These are phyloP conservation scores for Epistrophe eligans DNA, from an alignment of 2,888 invertebrate species.

Conservation along the genomic window DNA sequence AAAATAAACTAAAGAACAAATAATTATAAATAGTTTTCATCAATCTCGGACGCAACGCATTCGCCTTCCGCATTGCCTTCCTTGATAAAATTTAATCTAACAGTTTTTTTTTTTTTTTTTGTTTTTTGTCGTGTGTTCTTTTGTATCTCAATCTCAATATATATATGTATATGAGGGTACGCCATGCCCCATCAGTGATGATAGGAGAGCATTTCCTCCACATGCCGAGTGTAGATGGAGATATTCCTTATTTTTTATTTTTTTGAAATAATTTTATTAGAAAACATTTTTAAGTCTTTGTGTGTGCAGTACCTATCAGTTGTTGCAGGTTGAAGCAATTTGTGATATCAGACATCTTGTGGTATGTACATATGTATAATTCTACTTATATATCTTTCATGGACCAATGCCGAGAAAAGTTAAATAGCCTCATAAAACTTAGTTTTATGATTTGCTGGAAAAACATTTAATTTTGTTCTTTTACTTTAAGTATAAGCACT, in stretches of 20 bases:
- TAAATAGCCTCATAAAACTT: constrained; percentile 58
- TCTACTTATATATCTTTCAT: background rate
- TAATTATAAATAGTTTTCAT: constrained; percentile 54
- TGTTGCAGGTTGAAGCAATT: constrained; percentile 55
- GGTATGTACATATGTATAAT: background rate
- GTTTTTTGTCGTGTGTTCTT: constrained; percentile 24
- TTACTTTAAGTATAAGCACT: constrained; percentile 7
- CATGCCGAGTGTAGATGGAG: constrained; percentile 55
- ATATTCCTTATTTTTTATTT: constrained; percentile 33
- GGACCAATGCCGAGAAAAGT: constrained; percentile 67
- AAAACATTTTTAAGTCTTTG: constrained; percentile 35
- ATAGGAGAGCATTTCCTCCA: constrained; percentile 42
- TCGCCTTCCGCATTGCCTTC: constrained; percentile 66
- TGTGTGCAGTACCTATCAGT: constrained; percentile 18
- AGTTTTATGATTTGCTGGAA: constrained; percentile 67
- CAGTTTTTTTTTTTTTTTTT: constrained; percentile 1
- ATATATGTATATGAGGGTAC: background rate
- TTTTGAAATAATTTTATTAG: constrained; percentile 47
- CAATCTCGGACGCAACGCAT: constrained; percentile 27
- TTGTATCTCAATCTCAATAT: constrained; percentile 2
- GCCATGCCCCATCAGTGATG: constrained; percentile 16
- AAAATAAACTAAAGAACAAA: constrained; percentile 37
- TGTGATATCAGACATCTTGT: constrained; percentile 49
- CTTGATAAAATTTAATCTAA: constrained; percentile 49
- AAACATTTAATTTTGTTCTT: constrained; percentile 47